phyloP scores from a whole-genome alignment of 2,113 vertebrate species.

The Lontra canadensis region DNA sequence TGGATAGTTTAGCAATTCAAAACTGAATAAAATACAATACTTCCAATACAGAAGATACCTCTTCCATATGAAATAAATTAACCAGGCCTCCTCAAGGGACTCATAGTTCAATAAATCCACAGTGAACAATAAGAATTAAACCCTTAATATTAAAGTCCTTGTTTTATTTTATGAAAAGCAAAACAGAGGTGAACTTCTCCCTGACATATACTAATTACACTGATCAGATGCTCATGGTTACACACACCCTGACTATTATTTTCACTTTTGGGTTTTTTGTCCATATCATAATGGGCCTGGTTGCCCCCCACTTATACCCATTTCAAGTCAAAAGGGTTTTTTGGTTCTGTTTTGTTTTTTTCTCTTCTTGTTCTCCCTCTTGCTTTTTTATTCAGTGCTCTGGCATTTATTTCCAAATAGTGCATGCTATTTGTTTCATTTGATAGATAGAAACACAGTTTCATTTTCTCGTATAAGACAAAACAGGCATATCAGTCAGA shows the following conservation, averaged over 20 bases:
- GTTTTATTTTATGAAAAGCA: slow-evolving; percentile 74
- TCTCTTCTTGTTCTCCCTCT: not conserved
- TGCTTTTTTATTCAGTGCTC: not conserved
- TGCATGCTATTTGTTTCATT: slow-evolving; percentile 7
- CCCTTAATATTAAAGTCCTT: slow-evolving; percentile 51
- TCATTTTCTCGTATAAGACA: not conserved
- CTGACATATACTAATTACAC: slow-evolving; percentile 46
- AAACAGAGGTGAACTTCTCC: slow-evolving; percentile 55
- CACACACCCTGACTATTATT: not conserved
- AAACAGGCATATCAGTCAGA: not conserved
- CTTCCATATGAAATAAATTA: slow-evolving; percentile 71
- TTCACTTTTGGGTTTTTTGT: not conserved
- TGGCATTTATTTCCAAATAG: not conserved
- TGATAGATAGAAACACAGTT: not conserved
- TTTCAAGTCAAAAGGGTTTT: slow-evolving; percentile 46
- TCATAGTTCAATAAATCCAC: slow-evolving; percentile 70
- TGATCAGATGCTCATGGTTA: not conserved
- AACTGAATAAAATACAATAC: slow-evolving; percentile 55
- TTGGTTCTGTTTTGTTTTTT: not conserved
- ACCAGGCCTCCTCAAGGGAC: slow-evolving; percentile 30
- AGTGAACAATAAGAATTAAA: slow-evolving; percentile 61
- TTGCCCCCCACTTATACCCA: not conserved
- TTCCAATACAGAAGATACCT: slow-evolving; percentile 35
- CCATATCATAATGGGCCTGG: not conserved
- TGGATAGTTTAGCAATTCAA: slow-evolving; percentile 19